Base-by-base conservation (phyloP, 2,888 invertebrate genomes). In the Cheilosia variabilis region DNA sequence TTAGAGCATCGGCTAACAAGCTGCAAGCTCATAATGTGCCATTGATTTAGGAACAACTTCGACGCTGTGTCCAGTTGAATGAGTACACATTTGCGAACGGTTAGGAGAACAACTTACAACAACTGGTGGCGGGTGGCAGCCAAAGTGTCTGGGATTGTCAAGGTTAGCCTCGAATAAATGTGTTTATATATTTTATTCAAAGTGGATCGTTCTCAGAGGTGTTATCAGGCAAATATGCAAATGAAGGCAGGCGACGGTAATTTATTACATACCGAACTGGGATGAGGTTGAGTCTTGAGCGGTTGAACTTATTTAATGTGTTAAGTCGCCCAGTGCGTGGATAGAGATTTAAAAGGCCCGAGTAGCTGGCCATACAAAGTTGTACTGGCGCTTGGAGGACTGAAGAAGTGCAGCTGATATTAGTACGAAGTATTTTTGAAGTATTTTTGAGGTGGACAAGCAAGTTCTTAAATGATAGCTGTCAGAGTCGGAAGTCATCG, bases 11-110 rank as follows among this genome's bases (percentile, higher is more conserved):
- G 41, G 27, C 15, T 22, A 41, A 60, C 63, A 58, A 55, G 58
- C 65, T 65, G 31, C 9, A 7, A 7, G 31, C 31, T 31, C 65
- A 45, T 68, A 63, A 83, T 27, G 72, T 72, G 72, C 45, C 63
- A 53, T 31, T 80, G 84, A 69, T 65, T 84, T 69, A 79, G 73
- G 69, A 69, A 75, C 52, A 43, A 75, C 47, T 71, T 80, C 53
- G 22, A 58, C 43, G 1, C 13, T 58, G 62, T 60, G 68, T 73
- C 65, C 77, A 69, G 37, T 69, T 62, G 62, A 43, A 50, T 63
- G 17, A 43, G 17, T 47, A 45, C 37, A 47, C 19, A 43, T 66
- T 37, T 34, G n/a, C 7, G 24, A 45, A 34, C 27, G 9, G 68
- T 68, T 60, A 66, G 37, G 41, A 19, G 24, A 15, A 55, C 19